Conservation (phyloP, 2,888 invertebrate species). For the Pterostichus madidus region DNA sequence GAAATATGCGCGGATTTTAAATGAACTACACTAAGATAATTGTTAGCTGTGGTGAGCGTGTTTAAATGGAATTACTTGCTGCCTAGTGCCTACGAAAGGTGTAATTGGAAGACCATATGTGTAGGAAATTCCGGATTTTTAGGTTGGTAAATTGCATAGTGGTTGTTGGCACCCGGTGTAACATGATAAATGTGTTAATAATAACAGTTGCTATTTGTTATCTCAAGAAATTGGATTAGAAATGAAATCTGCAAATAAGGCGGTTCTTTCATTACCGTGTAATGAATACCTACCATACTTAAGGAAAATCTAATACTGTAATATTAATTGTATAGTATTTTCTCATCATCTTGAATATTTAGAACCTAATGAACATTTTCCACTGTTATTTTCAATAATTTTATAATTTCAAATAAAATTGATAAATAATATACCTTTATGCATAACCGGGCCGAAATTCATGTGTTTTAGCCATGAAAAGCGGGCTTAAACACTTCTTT, state of each 20-base stretch:
- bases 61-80: slow-evolving; percentile 19
- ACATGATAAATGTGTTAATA: slow-evolving; percentile 53
- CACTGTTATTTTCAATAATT: no score
- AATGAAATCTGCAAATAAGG: slow-evolving; percentile 39
- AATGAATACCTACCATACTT: neutral
- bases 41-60: slow-evolving; percentile 18
- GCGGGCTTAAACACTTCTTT: no score
- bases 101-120: slow-evolving; percentile 45
- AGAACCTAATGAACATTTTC: no score
- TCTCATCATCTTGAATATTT: no score
- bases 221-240: slow-evolving; percentile 12
- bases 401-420: no score
- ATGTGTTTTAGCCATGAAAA: no score
- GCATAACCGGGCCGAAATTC: no score
- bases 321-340: no score
- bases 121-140: slow-evolving; percentile 32
- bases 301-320: slow-evolving; percentile 3
- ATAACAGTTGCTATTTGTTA: slow-evolving; percentile 32
- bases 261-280: neutral
- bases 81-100: neutral
- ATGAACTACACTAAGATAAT: slow-evolving; percentile 22
- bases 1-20: slow-evolving; percentile 52
- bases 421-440: no score
- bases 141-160: slow-evolving; percentile 38
- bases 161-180: slow-evolving; percentile 29